Evolutionary conservation across 2,113 vertebrate species (phyloP).

Genomic region (Felis chaus): DNA sequence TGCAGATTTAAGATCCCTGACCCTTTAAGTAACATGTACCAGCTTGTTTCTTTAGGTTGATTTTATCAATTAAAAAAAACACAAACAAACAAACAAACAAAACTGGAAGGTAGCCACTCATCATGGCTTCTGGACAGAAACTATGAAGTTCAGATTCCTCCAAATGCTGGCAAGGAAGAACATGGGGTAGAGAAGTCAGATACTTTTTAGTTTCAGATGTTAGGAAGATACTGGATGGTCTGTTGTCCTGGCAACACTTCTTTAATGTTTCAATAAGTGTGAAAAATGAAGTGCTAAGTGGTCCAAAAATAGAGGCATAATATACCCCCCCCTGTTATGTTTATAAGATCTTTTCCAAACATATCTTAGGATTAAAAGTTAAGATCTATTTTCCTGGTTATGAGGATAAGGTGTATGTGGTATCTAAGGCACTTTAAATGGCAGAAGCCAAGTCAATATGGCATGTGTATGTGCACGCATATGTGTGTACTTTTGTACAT

Average conservation of each 20-base stretch:
- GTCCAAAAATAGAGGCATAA: slow-evolving; percentile 48
- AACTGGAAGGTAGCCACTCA: not conserved
- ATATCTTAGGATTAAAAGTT: not conserved
- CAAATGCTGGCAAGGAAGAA: not conserved
- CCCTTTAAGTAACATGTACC: not conserved
- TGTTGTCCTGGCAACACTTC: slow-evolving; percentile 49
- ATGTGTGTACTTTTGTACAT: rapidly evolving
- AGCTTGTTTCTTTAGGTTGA: not conserved
- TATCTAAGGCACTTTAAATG: not conserved
- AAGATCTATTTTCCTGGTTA: not conserved
- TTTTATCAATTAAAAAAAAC: not conserved
- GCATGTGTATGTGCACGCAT: not conserved
- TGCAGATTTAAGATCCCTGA: too few species aligned
- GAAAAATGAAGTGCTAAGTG: slow-evolving; percentile 34
- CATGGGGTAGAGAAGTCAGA: not conserved
- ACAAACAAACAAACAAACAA: not conserved
- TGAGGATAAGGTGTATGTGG: not conserved
- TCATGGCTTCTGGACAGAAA: not conserved
- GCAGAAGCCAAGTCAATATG: not conserved
- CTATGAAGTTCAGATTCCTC: not conserved
- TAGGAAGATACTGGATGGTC: not conserved
- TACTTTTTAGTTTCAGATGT: not conserved
- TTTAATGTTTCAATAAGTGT: slow-evolving; percentile 38
- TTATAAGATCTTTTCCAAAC: slow-evolving; percentile 5
- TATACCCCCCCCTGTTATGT: not conserved